A percentile compares a stretch with the other conserved stretches of the same genome.
Conservation (phyloP, 1,140 invertebrate genomes). For the Drosophila azteca region DNA sequence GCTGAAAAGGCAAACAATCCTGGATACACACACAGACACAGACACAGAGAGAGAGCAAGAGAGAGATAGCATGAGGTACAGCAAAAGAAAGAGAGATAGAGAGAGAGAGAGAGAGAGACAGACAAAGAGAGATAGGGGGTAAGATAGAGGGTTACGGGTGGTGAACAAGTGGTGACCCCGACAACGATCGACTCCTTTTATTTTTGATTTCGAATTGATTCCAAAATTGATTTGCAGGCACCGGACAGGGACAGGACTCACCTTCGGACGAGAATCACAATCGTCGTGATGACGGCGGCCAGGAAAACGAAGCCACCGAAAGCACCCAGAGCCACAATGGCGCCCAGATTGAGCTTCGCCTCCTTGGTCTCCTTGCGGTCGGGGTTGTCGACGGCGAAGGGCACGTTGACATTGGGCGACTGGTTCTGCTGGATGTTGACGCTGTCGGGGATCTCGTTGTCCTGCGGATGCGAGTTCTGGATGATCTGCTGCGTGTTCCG, state of each 20-base stretch:
- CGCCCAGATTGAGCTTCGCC: conserved; percentile 91
- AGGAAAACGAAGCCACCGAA: conserved; percentile 96
- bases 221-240: background rate
- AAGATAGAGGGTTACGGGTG: background rate
- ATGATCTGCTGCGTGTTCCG: conserved; percentile 85
- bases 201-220: conserved; percentile 18
- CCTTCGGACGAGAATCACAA: conserved; percentile 95
- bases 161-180: conserved; percentile 41
- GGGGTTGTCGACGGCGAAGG: conserved; percentile 87
- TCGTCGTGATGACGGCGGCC: conserved; percentile 94
- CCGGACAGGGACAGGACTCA: conserved; percentile 84
- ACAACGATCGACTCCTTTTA: conserved; percentile 36
- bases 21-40: conserved; percentile 5
- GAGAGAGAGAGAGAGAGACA: conserved; percentile 12
- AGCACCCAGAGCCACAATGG: conserved; percentile 94
- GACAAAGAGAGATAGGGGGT: conserved; percentile 18
- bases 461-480: conserved; percentile 87
- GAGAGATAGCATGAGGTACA: conserved; percentile 15
- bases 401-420: conserved; percentile 88
- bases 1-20: too few species aligned
- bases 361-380: conserved; percentile 87
- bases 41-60: conserved; percentile 8
- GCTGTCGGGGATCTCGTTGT: conserved; percentile 85
- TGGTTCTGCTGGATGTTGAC: conserved; percentile 84
- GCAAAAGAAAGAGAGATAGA: background rate